These are phyloP conservation scores for Drosophila affinis DNA, from an alignment of 2,888 invertebrate species.

Conservation along the genomic window DNA sequence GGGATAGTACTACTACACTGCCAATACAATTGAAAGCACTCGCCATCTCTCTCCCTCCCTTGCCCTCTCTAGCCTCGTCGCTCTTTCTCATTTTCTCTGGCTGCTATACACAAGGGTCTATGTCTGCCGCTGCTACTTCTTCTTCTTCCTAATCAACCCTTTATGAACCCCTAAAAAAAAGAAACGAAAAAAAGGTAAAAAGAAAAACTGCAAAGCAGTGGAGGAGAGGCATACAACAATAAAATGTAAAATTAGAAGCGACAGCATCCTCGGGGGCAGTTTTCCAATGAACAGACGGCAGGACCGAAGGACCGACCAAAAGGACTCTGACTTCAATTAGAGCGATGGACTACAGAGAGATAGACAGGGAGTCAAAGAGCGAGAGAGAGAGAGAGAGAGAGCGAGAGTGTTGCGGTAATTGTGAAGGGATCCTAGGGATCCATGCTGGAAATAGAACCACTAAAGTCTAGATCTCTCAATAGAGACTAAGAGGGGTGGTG, in stretches of 20 bases:
- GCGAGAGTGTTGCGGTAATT: not conserved
- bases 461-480: not conserved
- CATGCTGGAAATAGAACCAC: no score
- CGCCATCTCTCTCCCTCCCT: conserved; percentile 7
- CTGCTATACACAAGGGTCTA: conserved; percentile 24
- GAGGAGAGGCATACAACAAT: conserved; percentile 60
- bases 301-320: not conserved
- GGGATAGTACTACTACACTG: conserved; percentile 25
- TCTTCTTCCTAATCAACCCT: conserved; percentile 78
- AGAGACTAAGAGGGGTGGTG: not conserved
- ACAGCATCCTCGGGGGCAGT: conserved; percentile 22
- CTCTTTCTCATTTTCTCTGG: conserved; percentile 7
- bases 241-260: conserved; percentile 77
- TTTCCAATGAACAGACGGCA: conserved; percentile 20
- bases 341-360: no score
- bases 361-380: not conserved
- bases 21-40: conserved; percentile 56
- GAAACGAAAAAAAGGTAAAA: conserved; percentile 26
- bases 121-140: conserved; percentile 47
- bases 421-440: no score
- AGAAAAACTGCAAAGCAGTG: conserved; percentile 52
- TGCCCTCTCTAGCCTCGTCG: not conserved
- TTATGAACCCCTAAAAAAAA: conserved; percentile 72
- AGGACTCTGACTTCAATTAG: conserved; percentile 8
- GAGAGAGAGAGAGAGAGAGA: not conserved